phyloP scores from a whole-genome alignment of 2,888 invertebrate species.

The Melanchra persicariae region DNA sequence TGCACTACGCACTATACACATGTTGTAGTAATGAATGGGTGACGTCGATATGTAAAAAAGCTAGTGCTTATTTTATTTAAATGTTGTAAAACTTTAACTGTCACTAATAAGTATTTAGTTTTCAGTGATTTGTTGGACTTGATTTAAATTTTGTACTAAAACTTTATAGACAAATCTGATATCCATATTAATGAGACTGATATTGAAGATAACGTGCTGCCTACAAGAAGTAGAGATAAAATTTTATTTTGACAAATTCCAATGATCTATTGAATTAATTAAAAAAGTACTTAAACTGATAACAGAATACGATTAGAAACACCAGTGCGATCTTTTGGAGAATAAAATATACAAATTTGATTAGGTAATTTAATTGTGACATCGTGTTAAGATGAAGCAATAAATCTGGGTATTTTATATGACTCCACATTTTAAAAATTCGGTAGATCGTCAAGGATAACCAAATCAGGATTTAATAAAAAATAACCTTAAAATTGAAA shows the following conservation, averaged over 20 bases:
- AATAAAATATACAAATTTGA: slow-evolving; percentile 11
- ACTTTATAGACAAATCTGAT: slow-evolving; percentile 27
- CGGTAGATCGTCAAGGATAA: neutral
- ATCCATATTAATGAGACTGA: slow-evolving; percentile 33
- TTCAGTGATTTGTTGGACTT: no score
- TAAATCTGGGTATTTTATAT: neutral
- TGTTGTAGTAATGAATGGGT: slow-evolving; percentile 82
- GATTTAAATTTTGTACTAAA: slow-evolving; percentile 41
- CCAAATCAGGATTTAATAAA: neutral
- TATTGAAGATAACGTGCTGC: slow-evolving; percentile 32
- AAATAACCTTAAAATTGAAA: no score
- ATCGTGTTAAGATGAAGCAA: slow-evolving; percentile 6
- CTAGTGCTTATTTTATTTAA: slow-evolving; percentile 54
- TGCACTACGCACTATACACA: slow-evolving; percentile 77
- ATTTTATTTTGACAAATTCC: slow-evolving; percentile 35
- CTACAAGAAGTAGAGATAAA: slow-evolving; percentile 29
- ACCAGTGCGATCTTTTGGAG: neutral
- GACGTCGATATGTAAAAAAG: slow-evolving; percentile 70
- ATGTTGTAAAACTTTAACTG: slow-evolving; percentile 49
- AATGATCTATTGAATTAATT: slow-evolving; percentile 27
- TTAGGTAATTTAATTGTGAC: slow-evolving; percentile 18
- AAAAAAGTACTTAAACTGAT: slow-evolving; percentile 18
- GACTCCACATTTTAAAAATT: neutral
- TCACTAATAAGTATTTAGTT: slow-evolving; percentile 33
- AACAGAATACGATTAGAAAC: slow-evolving; percentile 7